A percentile compares a stretch with the other conserved stretches of the same genome.
phyloP scores from a whole-genome alignment of 1,140 invertebrate species.

The Limonius californicus region DNA sequence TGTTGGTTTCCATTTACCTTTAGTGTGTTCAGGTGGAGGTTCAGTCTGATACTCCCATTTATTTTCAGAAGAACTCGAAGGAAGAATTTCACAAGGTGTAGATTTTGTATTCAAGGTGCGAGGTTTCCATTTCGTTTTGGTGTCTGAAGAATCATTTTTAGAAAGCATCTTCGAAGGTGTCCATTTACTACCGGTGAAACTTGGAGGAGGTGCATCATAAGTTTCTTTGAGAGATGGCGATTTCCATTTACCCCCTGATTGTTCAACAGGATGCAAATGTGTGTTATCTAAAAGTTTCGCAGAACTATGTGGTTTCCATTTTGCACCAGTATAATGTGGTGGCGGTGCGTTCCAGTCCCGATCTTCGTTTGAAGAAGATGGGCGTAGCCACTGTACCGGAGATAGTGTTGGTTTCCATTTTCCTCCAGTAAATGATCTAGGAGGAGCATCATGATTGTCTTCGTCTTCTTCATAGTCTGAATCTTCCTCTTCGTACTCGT shows the following conservation, averaged over 20 bases:
- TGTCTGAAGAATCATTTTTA: not conserved
- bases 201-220: conserved; percentile 32
- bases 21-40: conserved; percentile 59
- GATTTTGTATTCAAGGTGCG: too few relatives aligned
- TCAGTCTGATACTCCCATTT: conserved; percentile 25
- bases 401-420: conserved; percentile 59
- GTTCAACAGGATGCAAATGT: not conserved
- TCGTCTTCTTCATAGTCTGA: conserved; percentile 56
- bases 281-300: not conserved
- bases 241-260: conserved; percentile 43
- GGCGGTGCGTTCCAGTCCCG: conserved; percentile 36
- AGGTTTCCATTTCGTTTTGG: not conserved
- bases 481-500: conserved; percentile 53
- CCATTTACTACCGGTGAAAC: conserved; percentile 40
- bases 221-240: conserved; percentile 8
- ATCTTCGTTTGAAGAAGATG: conserved; percentile 47
- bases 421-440: conserved; percentile 40
- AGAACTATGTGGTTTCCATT: conserved; percentile 48
- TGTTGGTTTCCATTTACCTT: conserved; percentile 50
- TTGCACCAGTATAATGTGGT: conserved; percentile 43
- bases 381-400: conserved; percentile 35
- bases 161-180: conserved; percentile 36
- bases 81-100: not conserved
- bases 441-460: conserved; percentile 52
- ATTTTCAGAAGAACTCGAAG: not conserved